Conservation (phyloP, 2,888 invertebrate species). For the Agrochola lychnidis region DNA sequence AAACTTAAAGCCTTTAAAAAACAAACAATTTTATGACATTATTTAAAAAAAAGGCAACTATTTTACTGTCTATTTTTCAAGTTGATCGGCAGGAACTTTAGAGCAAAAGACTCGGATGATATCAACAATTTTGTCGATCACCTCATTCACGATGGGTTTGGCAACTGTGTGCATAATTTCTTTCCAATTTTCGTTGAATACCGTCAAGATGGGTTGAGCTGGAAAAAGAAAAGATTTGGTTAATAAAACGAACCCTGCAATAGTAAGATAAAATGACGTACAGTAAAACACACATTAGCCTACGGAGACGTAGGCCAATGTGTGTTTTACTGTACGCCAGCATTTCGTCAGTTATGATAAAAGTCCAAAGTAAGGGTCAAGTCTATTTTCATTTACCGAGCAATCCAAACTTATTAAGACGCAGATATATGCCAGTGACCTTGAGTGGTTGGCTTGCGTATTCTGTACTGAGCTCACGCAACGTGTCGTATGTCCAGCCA, state of each 20-base stretch:
- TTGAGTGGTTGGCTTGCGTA: too few species aligned
- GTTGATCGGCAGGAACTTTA: conserved; percentile 58
- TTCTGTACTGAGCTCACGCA: too few species aligned
- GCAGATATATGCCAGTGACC: too few species aligned
- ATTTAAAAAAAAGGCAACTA: too few species aligned
- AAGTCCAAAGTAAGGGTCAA: background rate
- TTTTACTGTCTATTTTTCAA: conserved; percentile 58
- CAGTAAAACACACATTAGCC: too few species aligned
- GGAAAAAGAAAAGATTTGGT: conserved; percentile 44
- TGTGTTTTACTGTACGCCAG: background rate
- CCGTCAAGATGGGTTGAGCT: conserved; percentile 68
- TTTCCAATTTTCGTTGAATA: conserved; percentile 70
- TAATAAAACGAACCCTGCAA: background rate
- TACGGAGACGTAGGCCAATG: background rate
- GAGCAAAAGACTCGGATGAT: conserved; percentile 48
- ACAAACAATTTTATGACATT: background rate
- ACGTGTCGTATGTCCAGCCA: too few species aligned
- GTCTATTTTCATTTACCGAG: background rate
- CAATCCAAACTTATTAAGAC: background rate
- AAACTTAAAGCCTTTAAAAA: background rate
- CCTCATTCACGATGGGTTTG: conserved; percentile 66
- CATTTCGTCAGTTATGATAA: background rate
- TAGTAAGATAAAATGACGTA: background rate
- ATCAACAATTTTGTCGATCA: conserved; percentile 40
- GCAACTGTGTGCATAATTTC: conserved; percentile 68